Conservation (phyloP, 2,888 invertebrate species). For the Ypsolopha sequella region DNA sequence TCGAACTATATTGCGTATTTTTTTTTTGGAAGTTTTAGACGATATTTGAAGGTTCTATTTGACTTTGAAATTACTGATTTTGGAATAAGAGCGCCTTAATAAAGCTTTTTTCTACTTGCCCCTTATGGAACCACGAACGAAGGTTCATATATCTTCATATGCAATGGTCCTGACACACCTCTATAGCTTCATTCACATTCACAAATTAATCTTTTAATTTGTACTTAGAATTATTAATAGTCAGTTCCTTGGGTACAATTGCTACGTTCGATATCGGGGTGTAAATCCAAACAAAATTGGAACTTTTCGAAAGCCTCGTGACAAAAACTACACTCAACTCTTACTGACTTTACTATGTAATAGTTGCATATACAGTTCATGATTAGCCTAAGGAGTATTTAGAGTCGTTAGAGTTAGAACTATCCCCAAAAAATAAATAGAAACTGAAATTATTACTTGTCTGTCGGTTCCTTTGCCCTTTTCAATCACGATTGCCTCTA, state of each 20-base stretch:
- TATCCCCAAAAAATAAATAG: conserved; percentile 19
- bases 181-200: too few species aligned
- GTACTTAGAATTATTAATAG: neutral
- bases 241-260: neutral
- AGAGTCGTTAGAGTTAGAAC: neutral
- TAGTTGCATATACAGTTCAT: neutral
- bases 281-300: neutral
- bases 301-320: too few species aligned
- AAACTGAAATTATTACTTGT: conserved; percentile 36
- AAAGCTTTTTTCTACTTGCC: too few species aligned
- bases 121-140: too few species aligned
- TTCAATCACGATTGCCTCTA: conserved; percentile 66
- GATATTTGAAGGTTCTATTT: too few species aligned
- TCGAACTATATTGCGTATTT: too few species aligned
- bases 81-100: too few species aligned
- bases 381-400: neutral
- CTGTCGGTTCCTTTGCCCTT: conserved; percentile 50
- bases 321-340: neutral
- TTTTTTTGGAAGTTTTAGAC: too few species aligned
- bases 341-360: neutral
- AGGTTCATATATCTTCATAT: too few species aligned
- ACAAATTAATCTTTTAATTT: neutral
- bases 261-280: neutral
- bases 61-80: too few species aligned
- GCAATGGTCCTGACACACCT: too few species aligned